Evolutionary conservation across 2,888 invertebrate species (phyloP).

Genomic region (Pristionchus arcanus): DNA sequence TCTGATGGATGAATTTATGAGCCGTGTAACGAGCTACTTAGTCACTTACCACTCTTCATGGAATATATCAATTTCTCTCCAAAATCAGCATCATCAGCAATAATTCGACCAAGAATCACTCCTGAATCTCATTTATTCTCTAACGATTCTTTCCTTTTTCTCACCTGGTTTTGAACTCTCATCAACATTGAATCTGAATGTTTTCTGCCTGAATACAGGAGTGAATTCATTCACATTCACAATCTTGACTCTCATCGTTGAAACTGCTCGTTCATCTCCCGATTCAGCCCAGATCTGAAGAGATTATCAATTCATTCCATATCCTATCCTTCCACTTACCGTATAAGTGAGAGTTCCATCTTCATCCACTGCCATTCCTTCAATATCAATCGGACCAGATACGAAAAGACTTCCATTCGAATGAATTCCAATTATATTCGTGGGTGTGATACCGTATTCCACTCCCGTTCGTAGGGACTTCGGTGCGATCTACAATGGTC

Average conservation of each 20-base stretch:
- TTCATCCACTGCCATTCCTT: constrained; percentile 60
- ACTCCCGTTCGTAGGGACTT: constrained; percentile 35
- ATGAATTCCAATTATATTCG: constrained; percentile 64
- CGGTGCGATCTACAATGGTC: constrained; percentile 21
- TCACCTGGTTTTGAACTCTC: constrained; percentile 20
- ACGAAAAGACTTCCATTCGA: constrained; percentile 70
- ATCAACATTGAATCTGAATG: constrained; percentile 57
- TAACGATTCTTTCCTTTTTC: not conserved
- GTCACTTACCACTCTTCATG: constrained; percentile 61
- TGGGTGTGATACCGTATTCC: constrained; percentile 51
- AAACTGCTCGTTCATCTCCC: constrained; percentile 59
- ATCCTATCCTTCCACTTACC: not conserved
- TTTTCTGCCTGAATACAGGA: constrained; percentile 69
- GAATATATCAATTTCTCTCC: constrained; percentile 64
- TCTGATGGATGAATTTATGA: not conserved
- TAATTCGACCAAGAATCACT: constrained; percentile 65
- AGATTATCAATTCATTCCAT: not conserved
- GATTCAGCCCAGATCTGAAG: constrained; percentile 60
- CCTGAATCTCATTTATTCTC: constrained; percentile 56
- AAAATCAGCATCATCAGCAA: constrained; percentile 71
- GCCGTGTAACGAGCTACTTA: not conserved
- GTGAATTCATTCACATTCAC: constrained; percentile 75
- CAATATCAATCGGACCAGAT: constrained; percentile 62
- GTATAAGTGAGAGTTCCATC: constrained; percentile 57
- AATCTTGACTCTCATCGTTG: constrained; percentile 70